Evolutionary conservation across 2,797 vertebrate genomes (phyloP).

Genomic region (Xenops minutus): DNA sequence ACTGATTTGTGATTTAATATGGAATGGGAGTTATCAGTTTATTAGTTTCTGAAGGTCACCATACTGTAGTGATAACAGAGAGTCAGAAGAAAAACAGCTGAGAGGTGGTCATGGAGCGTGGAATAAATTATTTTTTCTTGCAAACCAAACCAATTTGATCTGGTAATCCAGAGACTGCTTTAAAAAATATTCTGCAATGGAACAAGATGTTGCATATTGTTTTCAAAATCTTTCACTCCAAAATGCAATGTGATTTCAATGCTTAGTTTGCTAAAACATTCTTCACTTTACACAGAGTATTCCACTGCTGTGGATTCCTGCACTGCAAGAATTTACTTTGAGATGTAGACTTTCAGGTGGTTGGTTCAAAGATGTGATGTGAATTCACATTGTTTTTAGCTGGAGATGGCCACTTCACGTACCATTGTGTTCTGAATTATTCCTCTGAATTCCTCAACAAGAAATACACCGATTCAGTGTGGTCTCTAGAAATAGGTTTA

Average conservation of each 20-base stretch:
- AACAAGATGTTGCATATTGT: neutral
- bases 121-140: neutral
- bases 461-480: neutral
- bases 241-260: neutral
- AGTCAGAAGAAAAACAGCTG: neutral
- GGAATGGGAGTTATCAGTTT: neutral
- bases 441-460: neutral
- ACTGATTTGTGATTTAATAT: neutral
- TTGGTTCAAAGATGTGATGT: neutral
- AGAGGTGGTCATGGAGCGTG: neutral
- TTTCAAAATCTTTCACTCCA: neutral
- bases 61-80: neutral
- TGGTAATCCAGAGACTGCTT: neutral
- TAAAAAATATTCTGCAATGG: neutral
- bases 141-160: fast-evolving
- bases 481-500: neutral
- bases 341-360: neutral
- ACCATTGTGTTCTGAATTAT: neutral
- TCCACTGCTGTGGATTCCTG: neutral
- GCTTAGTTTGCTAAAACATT: neutral
- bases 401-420: neutral
- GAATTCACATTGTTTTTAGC: neutral
- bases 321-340: neutral
- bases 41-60: neutral
- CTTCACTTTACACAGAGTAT: neutral